These are phyloP conservation scores for Pterobdella sp. DNA, from an alignment of 2,888 invertebrate species.

Conservation along the genomic window DNA sequence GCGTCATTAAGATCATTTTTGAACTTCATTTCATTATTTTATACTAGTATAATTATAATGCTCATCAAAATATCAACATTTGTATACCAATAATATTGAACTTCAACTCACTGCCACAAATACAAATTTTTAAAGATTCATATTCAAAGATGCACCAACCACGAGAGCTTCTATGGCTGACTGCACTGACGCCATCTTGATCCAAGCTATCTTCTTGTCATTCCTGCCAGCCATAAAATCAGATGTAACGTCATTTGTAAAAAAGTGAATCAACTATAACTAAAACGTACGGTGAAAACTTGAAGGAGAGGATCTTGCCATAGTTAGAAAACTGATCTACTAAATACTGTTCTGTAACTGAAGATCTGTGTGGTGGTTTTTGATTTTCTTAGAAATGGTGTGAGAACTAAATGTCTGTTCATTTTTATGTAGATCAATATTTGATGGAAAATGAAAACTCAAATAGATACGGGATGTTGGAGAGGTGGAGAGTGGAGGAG, in stretches of 20 bases:
- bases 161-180: slow-evolving; percentile 22
- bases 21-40: too few species aligned
- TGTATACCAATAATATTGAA: too few species aligned
- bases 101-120: neutral
- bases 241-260: neutral
- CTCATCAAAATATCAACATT: too few species aligned
- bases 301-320: slow-evolving; percentile 18
- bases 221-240: neutral
- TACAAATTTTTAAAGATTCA: neutral
- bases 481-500: slow-evolving; percentile 93
- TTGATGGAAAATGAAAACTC: neutral
- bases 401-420: too few species aligned
- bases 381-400: too few species aligned
- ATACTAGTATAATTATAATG: neutral
- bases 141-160: neutral
- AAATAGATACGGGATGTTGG: slow-evolving; percentile 83
- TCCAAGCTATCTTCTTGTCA: slow-evolving; percentile 27
- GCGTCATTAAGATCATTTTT: too few species aligned
- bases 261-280: neutral
- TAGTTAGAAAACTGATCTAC: slow-evolving; percentile 11
- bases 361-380: slow-evolving; percentile 10
- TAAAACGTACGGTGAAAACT: slow-evolving; percentile 23
- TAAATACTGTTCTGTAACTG: slow-evolving; percentile 15
- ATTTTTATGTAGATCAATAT: too few species aligned
- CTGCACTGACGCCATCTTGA: slow-evolving; percentile 21